Evolutionary conservation across 2,797 vertebrate genomes (phyloP).

Genomic region (Iguana delicatissima): DNA sequence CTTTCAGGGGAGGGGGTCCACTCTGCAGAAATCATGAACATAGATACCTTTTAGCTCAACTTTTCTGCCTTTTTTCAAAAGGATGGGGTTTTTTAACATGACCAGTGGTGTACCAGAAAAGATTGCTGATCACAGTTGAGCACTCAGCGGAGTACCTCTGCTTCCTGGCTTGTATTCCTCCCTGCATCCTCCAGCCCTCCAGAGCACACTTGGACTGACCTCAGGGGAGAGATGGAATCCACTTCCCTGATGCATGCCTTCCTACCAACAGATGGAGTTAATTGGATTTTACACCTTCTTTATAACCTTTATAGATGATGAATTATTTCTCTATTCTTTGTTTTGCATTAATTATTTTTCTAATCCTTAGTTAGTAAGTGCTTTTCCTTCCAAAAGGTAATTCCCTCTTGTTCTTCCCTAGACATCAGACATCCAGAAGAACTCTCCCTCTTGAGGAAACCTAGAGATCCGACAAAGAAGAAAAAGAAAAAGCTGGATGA

Average conservation of each 20-base stretch:
- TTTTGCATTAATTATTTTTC: neutral
- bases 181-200: neutral
- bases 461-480: conserved; percentile 98
- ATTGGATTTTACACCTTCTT: neutral
- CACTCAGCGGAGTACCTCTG: no score
- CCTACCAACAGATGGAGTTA: neutral
- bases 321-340: neutral
- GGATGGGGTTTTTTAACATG: neutral
- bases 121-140: neutral
- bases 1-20: neutral
- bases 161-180: neutral
- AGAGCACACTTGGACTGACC: neutral
- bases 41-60: neutral
- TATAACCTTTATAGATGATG: neutral
- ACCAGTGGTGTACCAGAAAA: neutral
- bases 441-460: conserved; percentile 96
- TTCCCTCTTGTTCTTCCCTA: conserved; percentile 65
- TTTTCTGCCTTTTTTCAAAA: neutral
- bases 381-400: neutral
- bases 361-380: neutral
- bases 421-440: conserved; percentile 99
- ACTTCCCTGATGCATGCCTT: neutral
- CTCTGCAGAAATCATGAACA: neutral
- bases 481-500: conserved; percentile 96
- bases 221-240: neutral